Evolutionary conservation across 2,797 vertebrate species (phyloP).

Genomic region (Lophius americanus): DNA sequence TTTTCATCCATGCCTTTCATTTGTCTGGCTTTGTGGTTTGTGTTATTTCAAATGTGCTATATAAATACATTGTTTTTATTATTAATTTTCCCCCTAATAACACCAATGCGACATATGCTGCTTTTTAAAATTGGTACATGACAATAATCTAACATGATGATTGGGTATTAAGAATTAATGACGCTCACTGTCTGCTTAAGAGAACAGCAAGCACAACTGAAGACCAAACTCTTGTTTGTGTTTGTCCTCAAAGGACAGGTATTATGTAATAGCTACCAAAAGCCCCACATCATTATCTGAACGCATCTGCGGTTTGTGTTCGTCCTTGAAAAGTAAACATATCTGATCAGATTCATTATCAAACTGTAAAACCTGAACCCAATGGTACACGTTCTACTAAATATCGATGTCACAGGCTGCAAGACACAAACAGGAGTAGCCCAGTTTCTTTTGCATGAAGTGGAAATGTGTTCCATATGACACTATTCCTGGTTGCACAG

Average conservation of each 20-base stretch:
- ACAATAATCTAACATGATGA: neutral
- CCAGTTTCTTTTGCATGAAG: neutral
- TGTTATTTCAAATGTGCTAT: too few relatives aligned
- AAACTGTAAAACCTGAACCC: constrained; percentile 1
- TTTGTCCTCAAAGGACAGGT: constrained; percentile 32
- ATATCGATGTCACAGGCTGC: neutral
- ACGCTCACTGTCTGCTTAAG: neutral
- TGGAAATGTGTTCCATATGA: constrained; percentile 18
- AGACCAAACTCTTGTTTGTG: neutral
- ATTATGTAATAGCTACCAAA: constrained; percentile 10
- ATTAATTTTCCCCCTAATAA: too few relatives aligned
- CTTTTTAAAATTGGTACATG: neutral
- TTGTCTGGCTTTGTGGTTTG: too few relatives aligned
- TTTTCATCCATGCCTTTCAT: too few relatives aligned
- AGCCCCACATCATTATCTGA: constrained; percentile 8
- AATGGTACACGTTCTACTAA: neutral
- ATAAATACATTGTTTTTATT: too few relatives aligned
- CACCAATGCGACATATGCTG: too few relatives aligned
- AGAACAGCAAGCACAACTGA: neutral
- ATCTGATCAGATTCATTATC: neutral
- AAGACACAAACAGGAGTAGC: constrained; percentile 2
- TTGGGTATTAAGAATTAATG: neutral
- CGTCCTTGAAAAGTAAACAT: constrained; percentile 12
- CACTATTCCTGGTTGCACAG: constrained; percentile 37
- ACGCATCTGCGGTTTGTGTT: neutral